Evolutionary conservation across 2,888 invertebrate genomes (phyloP), one percentile per base, ranked within the genome.

Genomic region (Drosophila sordidula): DNA sequence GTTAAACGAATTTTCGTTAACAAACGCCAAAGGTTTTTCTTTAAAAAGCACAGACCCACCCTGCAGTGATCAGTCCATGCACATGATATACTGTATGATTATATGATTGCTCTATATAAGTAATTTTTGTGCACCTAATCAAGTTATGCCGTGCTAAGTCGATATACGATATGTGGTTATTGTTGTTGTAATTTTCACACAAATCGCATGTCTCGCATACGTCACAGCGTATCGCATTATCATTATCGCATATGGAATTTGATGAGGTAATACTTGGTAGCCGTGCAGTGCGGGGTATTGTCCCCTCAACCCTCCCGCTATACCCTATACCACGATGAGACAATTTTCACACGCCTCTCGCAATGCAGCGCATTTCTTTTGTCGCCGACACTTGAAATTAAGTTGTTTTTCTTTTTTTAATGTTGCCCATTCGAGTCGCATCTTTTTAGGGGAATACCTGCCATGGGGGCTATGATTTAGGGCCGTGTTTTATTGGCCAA

Each of bases 211-310:
- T 77, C 73, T 59, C 72, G 64, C 75, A 69, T 63, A 75, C 55
- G 72, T 76, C 77, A 76, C 58, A 76, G 72, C 41, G 57, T 26
- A 75, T 56, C 59, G 62, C 70, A 75, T 75, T 75, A 76, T 69
- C 63, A 79, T 78, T 66, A 79, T 67, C 72, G 68, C 75, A 78
- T 75, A 77, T 64, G 71, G 62, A 49, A 72, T 56, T 69, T 61
- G 34, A 79, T 78, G 80, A 69, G 80, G 78, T 75, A 79, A 78
- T 75, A 66, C 14, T 58, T 50, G 32, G 18, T 44, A 32, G 22
- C 9, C 3, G 38, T 3, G 29, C 29, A 5, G 29, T 29, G 29
- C 22, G 34, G 22, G 16, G n/a, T 16, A 42, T 32, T 45, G 2
- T 4, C n/a, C 29, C 29, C 14, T n/a, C 0, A 4, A 11, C 4